Evolutionary conservation across 2,113 vertebrate genomes (phyloP).

Genomic region (Psettodes erumei): DNA sequence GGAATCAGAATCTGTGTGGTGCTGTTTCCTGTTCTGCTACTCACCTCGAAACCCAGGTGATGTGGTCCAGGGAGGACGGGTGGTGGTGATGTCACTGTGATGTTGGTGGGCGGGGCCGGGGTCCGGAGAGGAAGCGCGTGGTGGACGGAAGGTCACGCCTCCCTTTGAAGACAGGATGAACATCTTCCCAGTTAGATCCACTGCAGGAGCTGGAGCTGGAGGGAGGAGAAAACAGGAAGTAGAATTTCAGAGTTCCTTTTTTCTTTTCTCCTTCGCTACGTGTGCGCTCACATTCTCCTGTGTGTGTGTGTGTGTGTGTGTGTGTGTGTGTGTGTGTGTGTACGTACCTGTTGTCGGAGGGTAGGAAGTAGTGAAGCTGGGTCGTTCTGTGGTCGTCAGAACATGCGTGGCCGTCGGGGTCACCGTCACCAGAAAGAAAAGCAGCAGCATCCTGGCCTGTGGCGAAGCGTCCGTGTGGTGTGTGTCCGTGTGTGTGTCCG

Average conservation of each 20-base stretch:
- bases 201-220: conserved; percentile 9
- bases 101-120: not conserved
- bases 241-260: too few species aligned
- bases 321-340: conserved; percentile 1
- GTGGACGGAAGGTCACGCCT: conserved; percentile 32
- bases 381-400: too few species aligned
- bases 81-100: accelerated
- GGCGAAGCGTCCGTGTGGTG: too few species aligned
- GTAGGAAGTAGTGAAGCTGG: not conserved
- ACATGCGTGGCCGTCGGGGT: too few species aligned
- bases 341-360: not conserved
- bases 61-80: conserved; percentile 13
- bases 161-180: conserved; percentile 39
- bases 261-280: too few species aligned
- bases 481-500: not conserved
- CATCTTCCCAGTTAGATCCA: conserved; percentile 55
- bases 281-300: too few species aligned
- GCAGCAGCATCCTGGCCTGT: not conserved
- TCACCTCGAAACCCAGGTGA: conserved; percentile 32
- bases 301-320: not conserved
- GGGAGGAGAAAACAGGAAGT: not conserved
- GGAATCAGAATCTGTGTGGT: not conserved
- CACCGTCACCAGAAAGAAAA: not conserved
- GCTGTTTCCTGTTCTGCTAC: not conserved
- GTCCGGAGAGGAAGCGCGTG: not conserved